A percentile compares a stretch with the other conserved stretches of the same genome.
Conservation (phyloP, 2,113 vertebrate species). For the Dryoscopus gambensis region DNA sequence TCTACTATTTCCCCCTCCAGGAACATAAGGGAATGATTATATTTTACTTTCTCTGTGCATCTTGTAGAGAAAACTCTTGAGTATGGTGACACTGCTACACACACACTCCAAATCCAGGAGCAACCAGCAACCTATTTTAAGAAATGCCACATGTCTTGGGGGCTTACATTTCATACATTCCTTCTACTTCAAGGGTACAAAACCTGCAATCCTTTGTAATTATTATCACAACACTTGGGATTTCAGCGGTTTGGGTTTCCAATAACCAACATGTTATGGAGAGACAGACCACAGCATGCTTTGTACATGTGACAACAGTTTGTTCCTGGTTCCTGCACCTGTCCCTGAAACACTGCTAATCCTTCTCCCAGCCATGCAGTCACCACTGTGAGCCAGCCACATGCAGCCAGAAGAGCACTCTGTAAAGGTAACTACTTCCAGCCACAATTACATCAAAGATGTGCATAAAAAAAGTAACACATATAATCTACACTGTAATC, state of each 20-base stretch:
- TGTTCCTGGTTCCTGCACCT: not conserved
- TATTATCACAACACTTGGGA: not conserved
- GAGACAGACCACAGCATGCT: accelerated
- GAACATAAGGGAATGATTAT: not conserved
- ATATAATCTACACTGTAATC: not conserved
- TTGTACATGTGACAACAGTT: not conserved
- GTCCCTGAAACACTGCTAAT: not conserved
- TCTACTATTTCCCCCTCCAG: not conserved
- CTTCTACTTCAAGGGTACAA: not conserved
- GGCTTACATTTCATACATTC: not conserved
- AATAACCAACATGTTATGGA: not conserved
- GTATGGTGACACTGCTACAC: not conserved
- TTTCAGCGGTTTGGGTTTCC: not conserved
- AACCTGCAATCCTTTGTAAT: not conserved
- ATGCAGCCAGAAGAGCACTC: not conserved
- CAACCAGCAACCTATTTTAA: slow-evolving; percentile 17
- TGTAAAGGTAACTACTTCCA: not conserved
- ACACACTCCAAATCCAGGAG: not conserved
- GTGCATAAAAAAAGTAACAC: not conserved
- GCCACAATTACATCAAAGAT: not conserved
- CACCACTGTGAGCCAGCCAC: not conserved
- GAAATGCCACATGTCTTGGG: not conserved
- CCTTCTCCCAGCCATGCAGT: not conserved
- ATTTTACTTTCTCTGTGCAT: slow-evolving; percentile 24
- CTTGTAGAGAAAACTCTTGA: not conserved